Percentiles rank a stretch among this genome's conserved stretches.
Evolutionary conservation across 2,797 vertebrate genomes (phyloP).

Genomic region (Acanthurus leucopareius): DNA sequence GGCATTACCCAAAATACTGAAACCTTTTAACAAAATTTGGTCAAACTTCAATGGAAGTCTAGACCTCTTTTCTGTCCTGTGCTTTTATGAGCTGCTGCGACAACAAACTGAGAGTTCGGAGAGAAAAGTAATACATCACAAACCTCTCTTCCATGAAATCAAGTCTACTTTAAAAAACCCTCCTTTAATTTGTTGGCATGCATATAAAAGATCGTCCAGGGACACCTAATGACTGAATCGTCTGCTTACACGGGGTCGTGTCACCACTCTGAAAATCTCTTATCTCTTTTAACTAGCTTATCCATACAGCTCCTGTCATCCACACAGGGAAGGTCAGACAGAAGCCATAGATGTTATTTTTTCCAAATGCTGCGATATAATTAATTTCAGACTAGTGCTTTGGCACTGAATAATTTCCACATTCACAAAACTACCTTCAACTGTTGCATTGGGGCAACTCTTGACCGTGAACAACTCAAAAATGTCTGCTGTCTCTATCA

Average conservation of each 20-base stretch:
- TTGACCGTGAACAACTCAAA: neutral
- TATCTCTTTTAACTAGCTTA: neutral
- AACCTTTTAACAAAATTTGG: neutral
- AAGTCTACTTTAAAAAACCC: too few species aligned
- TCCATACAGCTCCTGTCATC: neutral
- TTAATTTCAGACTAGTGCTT: neutral
- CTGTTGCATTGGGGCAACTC: neutral
- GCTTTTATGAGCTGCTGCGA: neutral
- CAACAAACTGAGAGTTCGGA: neutral
- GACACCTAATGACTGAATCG: neutral
- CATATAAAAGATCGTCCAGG: neutral
- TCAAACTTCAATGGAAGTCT: neutral
- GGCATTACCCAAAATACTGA: neutral
- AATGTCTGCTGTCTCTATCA: neutral
- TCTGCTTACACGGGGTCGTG: neutral
- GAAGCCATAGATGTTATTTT: neutral
- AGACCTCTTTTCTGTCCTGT: neutral
- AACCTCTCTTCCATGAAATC: too few species aligned
- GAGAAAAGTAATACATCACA: too few species aligned
- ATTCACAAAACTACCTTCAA: neutral
- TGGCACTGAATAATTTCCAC: neutral
- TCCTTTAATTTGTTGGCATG: too few species aligned
- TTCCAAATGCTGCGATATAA: neutral
- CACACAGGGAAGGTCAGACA: neutral
- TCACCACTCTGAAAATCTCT: neutral